Evolutionary conservation across 1,140 invertebrate species (phyloP).

Genomic region (Drosophila bocki): DNA sequence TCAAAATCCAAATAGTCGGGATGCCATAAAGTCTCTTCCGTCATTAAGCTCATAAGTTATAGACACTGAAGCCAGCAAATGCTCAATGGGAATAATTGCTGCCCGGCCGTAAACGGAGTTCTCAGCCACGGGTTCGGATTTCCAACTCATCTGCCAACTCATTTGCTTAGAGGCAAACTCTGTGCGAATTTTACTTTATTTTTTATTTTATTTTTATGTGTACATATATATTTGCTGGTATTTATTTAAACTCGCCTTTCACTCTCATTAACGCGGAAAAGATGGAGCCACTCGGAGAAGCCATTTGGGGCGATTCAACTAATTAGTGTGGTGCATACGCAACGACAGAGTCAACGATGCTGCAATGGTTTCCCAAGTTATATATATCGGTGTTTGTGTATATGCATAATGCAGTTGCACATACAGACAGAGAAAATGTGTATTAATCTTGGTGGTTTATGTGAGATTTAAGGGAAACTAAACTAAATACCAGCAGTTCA

Average conservation of each 20-base stretch:
- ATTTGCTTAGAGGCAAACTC: conserved; percentile 18
- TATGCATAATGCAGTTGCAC: conserved; percentile 72
- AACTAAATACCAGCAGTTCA: accelerated
- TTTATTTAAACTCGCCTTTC: conserved; percentile 65
- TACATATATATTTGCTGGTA: not conserved
- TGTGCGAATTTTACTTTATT: not conserved
- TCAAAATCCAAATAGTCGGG: conserved; percentile 38
- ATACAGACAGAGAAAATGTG: not conserved
- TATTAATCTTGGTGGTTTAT: too few relatives aligned
- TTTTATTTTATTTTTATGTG: not conserved
- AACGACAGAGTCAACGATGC: conserved; percentile 25
- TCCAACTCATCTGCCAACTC: conserved; percentile 25
- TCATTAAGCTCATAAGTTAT: conserved; percentile 52
- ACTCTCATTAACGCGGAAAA: conserved; percentile 67
- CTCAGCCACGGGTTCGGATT: conserved; percentile 20
- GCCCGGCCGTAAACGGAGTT: conserved; percentile 32
- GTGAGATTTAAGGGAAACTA: not conserved
- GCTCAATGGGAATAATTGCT: conserved; percentile 38
- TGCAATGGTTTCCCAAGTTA: conserved; percentile 61
- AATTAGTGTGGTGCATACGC: conserved; percentile 75
- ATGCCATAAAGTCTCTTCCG: conserved; percentile 37
- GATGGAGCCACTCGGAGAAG: conserved; percentile 30
- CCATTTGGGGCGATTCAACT: conserved; percentile 57
- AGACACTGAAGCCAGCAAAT: conserved; percentile 21
- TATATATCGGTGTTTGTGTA: conserved; percentile 42